Percentiles rank a stretch among this genome's conserved stretches.
phyloP scores from a whole-genome alignment of 2,113 vertebrate species.

The Phocoena sinus region DNA sequence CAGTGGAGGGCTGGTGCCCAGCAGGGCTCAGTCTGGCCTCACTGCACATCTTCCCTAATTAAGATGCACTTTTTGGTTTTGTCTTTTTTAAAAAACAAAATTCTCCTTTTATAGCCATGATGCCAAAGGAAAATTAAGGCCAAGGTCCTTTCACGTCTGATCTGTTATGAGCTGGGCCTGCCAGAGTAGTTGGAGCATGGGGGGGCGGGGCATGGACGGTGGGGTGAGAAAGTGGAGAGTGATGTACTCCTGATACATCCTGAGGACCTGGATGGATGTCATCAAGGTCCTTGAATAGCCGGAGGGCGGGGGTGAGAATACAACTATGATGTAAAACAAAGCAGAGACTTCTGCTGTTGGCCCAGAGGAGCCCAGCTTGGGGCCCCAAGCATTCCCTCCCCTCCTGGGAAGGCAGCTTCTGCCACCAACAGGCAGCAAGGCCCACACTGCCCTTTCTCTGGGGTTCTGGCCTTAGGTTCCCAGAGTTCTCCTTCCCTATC shows the following conservation, averaged over 20 bases:
- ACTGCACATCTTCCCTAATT: background rate
- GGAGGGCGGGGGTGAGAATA: background rate
- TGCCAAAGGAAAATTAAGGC: background rate
- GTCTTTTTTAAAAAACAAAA: background rate
- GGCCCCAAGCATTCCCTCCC: background rate
- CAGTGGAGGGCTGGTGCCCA: background rate
- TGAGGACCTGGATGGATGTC: background rate
- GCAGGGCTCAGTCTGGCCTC: background rate
- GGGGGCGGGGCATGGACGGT: rapidly evolving
- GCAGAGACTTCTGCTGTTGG: no score
- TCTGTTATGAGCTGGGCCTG: background rate
- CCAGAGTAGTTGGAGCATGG: background rate
- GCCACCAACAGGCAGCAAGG: background rate
- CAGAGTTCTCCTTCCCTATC: background rate
- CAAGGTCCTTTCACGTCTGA: background rate
- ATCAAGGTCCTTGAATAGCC: background rate
- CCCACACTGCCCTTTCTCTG: background rate
- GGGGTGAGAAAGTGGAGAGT: background rate
- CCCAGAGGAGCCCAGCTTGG: background rate
- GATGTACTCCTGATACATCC: background rate
- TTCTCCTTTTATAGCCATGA: background rate
- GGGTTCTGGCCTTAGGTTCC: background rate
- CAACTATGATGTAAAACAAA: background rate
- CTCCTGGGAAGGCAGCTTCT: background rate
- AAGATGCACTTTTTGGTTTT: constrained; percentile 29